Conservation (phyloP, 2,888 invertebrate genomes). For the Tachina lurida region DNA sequence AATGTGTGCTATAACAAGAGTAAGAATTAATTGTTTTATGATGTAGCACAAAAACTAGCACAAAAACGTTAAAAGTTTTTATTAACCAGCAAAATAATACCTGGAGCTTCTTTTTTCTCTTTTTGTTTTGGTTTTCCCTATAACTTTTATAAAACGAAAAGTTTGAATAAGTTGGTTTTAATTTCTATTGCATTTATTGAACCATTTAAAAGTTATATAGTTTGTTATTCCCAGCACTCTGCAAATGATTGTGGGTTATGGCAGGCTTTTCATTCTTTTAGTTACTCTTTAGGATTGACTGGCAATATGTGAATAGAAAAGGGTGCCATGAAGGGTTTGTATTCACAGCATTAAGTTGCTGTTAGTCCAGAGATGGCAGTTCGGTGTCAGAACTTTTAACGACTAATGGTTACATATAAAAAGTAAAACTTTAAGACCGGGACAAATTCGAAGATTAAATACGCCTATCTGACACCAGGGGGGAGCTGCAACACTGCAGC, state of each 20-base stretch:
- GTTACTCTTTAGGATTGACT: too few species aligned
- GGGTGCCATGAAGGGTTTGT: too few species aligned
- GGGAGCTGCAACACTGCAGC: too few species aligned
- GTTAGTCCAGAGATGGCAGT: too few species aligned
- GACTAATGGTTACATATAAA: too few species aligned
- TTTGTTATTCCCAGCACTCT: not conserved
- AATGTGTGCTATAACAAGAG: not conserved
- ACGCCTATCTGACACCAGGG: too few species aligned
- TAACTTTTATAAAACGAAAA: not conserved
- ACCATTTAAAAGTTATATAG: conserved; percentile 14
- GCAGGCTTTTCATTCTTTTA: not conserved
- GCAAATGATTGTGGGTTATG: not conserved
- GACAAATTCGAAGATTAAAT: too few species aligned
- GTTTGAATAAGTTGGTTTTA: conserved; percentile 3
- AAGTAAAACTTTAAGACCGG: too few species aligned
- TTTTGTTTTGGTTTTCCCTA: not conserved
- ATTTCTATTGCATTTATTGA: conserved; percentile 36
- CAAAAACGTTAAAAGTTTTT: conserved; percentile 2
- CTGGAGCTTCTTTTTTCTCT: not conserved
- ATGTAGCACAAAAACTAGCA: not conserved
- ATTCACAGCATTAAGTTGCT: too few species aligned
- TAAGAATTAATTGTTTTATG: conserved; percentile 18
- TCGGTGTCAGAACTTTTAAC: too few species aligned
- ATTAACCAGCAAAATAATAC: not conserved
- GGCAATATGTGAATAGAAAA: too few species aligned